Conservation (phyloP, 1,140 invertebrate genomes). For the Orussus abietinus region DNA sequence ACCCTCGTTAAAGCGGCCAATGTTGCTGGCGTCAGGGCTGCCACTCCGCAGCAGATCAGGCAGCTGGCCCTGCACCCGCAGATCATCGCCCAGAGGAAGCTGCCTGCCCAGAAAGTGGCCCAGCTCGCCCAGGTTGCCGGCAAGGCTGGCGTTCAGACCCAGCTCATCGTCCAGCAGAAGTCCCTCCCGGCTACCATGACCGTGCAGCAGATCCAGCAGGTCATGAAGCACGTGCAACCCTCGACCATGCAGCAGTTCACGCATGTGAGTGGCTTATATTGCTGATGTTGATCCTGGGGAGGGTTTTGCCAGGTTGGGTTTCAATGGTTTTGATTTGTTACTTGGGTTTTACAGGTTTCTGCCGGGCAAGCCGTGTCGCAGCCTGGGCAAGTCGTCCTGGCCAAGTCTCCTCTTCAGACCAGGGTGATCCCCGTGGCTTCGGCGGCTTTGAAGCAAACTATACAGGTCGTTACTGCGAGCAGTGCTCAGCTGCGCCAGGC, state of each 20-base stretch:
- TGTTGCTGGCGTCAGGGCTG: slow-evolving; percentile 52
- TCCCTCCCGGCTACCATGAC: slow-evolving; percentile 63
- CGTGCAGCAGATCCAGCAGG: slow-evolving; percentile 74
- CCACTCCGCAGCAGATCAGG: slow-evolving; percentile 62
- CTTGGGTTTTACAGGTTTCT: slow-evolving; percentile 33
- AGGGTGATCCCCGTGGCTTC: slow-evolving; percentile 54
- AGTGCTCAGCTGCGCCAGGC: slow-evolving; percentile 44
- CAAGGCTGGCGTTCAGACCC: slow-evolving; percentile 56
- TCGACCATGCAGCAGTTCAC: slow-evolving; percentile 54
- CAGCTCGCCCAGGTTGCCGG: slow-evolving; percentile 56
- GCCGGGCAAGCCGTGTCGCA: slow-evolving; percentile 40
- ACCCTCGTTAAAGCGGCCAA: slow-evolving; percentile 60
- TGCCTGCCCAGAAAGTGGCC: slow-evolving; percentile 60
- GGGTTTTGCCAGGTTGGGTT: no score
- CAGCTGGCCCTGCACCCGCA: slow-evolving; percentile 69
- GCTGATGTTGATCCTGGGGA: no score
- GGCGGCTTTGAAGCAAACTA: slow-evolving; percentile 54
- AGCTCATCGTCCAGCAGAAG: slow-evolving; percentile 66
- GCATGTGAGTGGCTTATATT: slow-evolving; percentile 53
- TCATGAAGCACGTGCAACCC: slow-evolving; percentile 64
- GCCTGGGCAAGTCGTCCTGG: slow-evolving; percentile 44
- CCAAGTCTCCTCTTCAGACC: slow-evolving; percentile 48
- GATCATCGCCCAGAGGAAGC: slow-evolving; percentile 59
- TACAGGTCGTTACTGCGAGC: slow-evolving; percentile 54
- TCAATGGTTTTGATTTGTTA: no score